A percentile compares a stretch with the other conserved stretches of the same genome.
These are phyloP conservation scores for Lissonota sp. DNA, from an alignment of 2,888 invertebrate species.

Conservation along the genomic window DNA sequence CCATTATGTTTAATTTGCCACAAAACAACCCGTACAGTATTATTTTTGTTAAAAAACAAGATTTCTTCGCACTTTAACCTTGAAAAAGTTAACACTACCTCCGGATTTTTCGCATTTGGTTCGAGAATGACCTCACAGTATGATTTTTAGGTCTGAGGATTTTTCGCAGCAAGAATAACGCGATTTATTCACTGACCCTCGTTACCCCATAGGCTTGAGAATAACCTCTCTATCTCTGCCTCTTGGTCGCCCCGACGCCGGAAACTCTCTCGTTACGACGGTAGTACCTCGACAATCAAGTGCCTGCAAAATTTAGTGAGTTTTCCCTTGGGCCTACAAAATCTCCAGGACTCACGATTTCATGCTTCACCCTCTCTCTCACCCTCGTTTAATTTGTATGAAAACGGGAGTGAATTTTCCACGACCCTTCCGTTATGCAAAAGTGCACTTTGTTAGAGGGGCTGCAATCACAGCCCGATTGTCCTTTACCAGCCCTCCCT, in stretches of 20 bases:
- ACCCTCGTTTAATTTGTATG: slow-evolving; percentile 58
- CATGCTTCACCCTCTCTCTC: slow-evolving; percentile 1
- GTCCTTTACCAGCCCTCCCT: slow-evolving; percentile 6
- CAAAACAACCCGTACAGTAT: too few relatives aligned
- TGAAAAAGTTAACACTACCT: too few relatives aligned
- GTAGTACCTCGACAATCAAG: slow-evolving; percentile 51
- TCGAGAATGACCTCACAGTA: too few relatives aligned
- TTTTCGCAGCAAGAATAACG: too few relatives aligned
- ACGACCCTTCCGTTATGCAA: slow-evolving; percentile 12
- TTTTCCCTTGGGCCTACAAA: slow-evolving; percentile 35
- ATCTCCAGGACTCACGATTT: slow-evolving; percentile 29
- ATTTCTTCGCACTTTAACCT: too few relatives aligned
- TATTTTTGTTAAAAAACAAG: too few relatives aligned
- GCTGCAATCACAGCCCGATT: slow-evolving; percentile 34
- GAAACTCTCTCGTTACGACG: slow-evolving; percentile 26
- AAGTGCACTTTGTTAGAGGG: slow-evolving; percentile 43
- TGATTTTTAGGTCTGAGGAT: too few relatives aligned
- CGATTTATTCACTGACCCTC: neutral
- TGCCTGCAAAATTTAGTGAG: slow-evolving; percentile 51
- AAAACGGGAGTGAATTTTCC: slow-evolving; percentile 37
- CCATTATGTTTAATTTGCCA: too few relatives aligned
- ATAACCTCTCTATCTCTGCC: neutral
- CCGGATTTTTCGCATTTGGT: too few relatives aligned
- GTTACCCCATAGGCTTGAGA: neutral
- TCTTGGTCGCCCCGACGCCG: slow-evolving; percentile 1